Evolutionary conservation across 1,140 invertebrate genomes (phyloP).

Genomic region (Callitettix versicolor): DNA sequence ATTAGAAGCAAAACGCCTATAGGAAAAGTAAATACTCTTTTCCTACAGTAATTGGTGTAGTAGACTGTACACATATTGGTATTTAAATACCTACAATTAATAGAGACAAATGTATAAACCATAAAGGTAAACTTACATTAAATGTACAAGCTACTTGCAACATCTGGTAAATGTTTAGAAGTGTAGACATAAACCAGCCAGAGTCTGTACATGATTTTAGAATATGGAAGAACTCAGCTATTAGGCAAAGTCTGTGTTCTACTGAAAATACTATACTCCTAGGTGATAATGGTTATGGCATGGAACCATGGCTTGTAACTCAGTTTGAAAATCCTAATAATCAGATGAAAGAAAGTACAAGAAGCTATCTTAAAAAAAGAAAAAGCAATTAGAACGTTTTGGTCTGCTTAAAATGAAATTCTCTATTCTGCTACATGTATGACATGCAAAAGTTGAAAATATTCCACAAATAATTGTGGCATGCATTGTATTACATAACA

Average conservation of each 20-base stretch:
- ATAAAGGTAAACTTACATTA: neutral
- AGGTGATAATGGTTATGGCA: neutral
- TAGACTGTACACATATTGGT: slow-evolving; percentile 1
- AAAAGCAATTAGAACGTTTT: neutral
- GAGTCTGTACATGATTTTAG: neutral
- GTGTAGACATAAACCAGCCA: neutral
- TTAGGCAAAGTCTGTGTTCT: neutral
- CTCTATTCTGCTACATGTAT: neutral
- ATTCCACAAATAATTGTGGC: slow-evolving; percentile 2
- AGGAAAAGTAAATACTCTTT: slow-evolving; percentile 1
- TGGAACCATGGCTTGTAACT: neutral
- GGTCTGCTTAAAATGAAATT: neutral
- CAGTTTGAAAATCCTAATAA: neutral
- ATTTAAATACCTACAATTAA: slow-evolving; percentile 1
- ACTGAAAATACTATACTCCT: neutral
- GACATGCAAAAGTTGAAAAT: neutral
- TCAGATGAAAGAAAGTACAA: neutral
- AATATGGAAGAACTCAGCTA: neutral
- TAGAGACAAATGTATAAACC: slow-evolving; percentile 5
- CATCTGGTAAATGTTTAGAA: slow-evolving; percentile 3
- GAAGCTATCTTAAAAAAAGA: neutral
- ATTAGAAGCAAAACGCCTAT: neutral
- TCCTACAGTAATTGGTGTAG: slow-evolving; percentile 4
- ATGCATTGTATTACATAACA: neutral
- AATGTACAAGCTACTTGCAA: slow-evolving; percentile 10